phyloP scores from a whole-genome alignment of 1,140 invertebrate genomes.

The Druon quercuslanigerum region DNA sequence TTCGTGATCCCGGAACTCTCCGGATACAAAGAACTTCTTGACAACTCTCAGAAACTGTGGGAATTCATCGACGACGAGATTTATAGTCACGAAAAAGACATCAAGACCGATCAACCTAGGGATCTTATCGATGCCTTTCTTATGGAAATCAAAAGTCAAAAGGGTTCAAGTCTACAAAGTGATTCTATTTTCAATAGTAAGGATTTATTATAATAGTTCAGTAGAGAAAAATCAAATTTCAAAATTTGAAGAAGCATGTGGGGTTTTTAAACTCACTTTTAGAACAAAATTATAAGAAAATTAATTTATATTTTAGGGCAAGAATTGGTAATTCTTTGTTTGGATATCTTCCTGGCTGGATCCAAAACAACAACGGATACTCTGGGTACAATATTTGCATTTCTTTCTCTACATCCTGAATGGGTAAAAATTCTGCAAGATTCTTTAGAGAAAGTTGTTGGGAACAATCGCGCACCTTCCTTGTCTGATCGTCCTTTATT shows the following conservation, averaged over 20 bases:
- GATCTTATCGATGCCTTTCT: conserved; percentile 85
- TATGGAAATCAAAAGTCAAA: conserved; percentile 71
- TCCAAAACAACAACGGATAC: conserved; percentile 83
- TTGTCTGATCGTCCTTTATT: conserved; percentile 76
- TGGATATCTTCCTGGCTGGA: conserved; percentile 84
- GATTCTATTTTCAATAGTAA: conserved; percentile 62
- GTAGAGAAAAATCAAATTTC: background rate
- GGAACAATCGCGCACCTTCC: conserved; percentile 75
- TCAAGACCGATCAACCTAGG: conserved; percentile 74
- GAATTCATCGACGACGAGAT: conserved; percentile 72
- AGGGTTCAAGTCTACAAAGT: background rate
- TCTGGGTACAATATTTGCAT: conserved; percentile 79
- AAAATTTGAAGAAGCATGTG: too few species aligned
- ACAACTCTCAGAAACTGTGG: conserved; percentile 69
- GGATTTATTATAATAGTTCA: conserved; percentile 41
- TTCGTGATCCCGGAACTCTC: conserved; percentile 77
- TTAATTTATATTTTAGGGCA: conserved; percentile 74
- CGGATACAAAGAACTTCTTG: conserved; percentile 77
- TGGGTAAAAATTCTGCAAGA: conserved; percentile 80
- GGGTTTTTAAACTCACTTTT: background rate
- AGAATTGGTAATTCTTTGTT: conserved; percentile 80
- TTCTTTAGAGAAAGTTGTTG: conserved; percentile 83
- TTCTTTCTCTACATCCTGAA: conserved; percentile 80
- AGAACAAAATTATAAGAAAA: conserved; percentile 15
- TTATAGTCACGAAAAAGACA: conserved; percentile 76